These are phyloP conservation scores for Blastomussa wellsi DNA, from an alignment of 92 coral and sea anemone species.

Conservation along the genomic window DNA sequence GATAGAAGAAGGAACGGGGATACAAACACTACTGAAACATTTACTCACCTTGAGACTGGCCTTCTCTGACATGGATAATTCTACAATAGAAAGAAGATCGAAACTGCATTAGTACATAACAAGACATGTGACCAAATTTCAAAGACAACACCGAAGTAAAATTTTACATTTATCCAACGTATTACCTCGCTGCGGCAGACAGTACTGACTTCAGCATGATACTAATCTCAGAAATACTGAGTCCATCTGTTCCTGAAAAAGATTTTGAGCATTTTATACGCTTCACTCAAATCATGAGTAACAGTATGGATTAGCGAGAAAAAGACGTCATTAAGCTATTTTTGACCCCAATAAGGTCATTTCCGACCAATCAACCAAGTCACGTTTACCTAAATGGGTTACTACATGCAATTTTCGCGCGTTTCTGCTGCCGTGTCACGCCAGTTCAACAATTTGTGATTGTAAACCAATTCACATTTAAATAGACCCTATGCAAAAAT, in stretches of 20 bases:
- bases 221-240: slow-evolving; percentile 79
- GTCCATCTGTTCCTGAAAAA: slow-evolving; percentile 85
- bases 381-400: not conserved
- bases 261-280: not conserved
- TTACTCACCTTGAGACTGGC: slow-evolving; percentile 15
- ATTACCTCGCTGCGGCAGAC: slow-evolving; percentile 83
- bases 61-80: slow-evolving; percentile 34
- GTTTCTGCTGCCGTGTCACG: not conserved
- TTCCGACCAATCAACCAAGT: not conserved
- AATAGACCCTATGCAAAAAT: no score
- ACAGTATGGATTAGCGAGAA: not conserved
- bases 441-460: not conserved
- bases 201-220: slow-evolving; percentile 86
- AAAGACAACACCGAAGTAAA: slow-evolving; percentile 1
- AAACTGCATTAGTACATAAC: not conserved
- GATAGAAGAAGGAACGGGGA: no score
- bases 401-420: not conserved
- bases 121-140: not conserved
- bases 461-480: not conserved
- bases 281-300: not conserved
- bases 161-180: not conserved
- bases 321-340: not conserved
- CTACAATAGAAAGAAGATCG: not conserved
- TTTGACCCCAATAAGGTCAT: not conserved
- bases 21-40: not conserved